Evolutionary conservation across 1,140 invertebrate species (phyloP).

Genomic region (Bombus breviceps): DNA sequence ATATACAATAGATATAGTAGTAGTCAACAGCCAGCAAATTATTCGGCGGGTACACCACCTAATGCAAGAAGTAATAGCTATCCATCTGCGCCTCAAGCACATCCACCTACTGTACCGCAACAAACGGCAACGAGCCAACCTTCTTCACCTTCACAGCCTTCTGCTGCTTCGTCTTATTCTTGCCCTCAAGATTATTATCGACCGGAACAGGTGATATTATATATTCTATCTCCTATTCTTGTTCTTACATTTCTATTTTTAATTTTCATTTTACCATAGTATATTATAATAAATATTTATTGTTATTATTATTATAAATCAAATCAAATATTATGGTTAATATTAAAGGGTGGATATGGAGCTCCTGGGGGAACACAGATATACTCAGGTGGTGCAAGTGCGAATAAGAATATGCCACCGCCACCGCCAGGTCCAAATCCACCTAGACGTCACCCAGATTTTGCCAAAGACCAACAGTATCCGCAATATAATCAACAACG

Average conservation of each 20-base stretch:
- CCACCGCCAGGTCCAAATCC: conserved; percentile 86
- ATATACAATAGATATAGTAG: conserved; percentile 80
- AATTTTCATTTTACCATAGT: not conserved
- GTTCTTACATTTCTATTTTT: conserved; percentile 1
- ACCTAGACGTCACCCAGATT: conserved; percentile 92
- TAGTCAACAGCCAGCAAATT: conserved; percentile 76
- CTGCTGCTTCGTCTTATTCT: conserved; percentile 76
- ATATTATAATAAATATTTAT: not conserved
- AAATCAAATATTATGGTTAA: not conserved
- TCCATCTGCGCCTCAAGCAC: conserved; percentile 76
- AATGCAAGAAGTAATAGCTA: conserved; percentile 76
- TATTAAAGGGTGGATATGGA: conserved; percentile 74
- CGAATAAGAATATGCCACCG: conserved; percentile 87
- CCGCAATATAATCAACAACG: conserved; percentile 85
- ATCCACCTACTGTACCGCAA: conserved; percentile 75
- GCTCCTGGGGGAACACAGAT: conserved; percentile 76
- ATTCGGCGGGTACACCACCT: conserved; percentile 74
- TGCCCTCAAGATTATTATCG: conserved; percentile 81
- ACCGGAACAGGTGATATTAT: conserved; percentile 76
- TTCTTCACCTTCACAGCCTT: conserved; percentile 77
- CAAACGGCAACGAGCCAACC: conserved; percentile 75
- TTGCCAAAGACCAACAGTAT: conserved; percentile 90
- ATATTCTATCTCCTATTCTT: not conserved
- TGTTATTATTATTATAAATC: not conserved
- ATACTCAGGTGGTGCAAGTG: conserved; percentile 72